Conservation (phyloP, 1,140 invertebrate species). For the Mya arenaria region DNA sequence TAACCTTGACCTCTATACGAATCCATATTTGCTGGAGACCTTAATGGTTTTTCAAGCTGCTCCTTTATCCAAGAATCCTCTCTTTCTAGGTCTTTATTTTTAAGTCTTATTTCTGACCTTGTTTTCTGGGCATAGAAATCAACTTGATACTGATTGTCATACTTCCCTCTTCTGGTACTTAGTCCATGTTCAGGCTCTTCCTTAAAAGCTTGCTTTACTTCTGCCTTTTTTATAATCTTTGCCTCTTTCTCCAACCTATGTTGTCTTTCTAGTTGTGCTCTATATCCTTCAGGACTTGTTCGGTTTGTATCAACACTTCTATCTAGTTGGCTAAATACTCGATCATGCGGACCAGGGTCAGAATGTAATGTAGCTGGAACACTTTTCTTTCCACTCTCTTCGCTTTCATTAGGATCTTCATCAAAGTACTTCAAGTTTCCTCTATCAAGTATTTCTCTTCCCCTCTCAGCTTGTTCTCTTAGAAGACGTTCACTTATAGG, state of each 20-base stretch:
- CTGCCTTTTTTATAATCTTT: slow-evolving; percentile 18
- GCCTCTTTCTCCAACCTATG: slow-evolving; percentile 21
- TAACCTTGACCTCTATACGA: slow-evolving; percentile 11
- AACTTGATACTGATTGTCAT: slow-evolving; percentile 42
- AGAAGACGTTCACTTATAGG: slow-evolving; percentile 44
- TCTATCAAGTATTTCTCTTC: slow-evolving; percentile 11
- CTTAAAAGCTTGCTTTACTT: neutral
- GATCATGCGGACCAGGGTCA: slow-evolving; percentile 15
- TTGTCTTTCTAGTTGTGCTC: slow-evolving; percentile 20
- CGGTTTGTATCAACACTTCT: neutral
- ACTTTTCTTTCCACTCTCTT: slow-evolving; percentile 27
- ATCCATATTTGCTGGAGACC: slow-evolving; percentile 26
- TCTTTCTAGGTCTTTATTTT: slow-evolving; percentile 24
- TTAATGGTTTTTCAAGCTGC: slow-evolving; percentile 24
- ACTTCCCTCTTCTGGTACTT: neutral
- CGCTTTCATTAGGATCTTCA: neutral
- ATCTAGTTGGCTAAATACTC: neutral
- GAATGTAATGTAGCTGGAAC: slow-evolving; percentile 12
- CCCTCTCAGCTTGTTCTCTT: slow-evolving; percentile 23
- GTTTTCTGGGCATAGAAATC: slow-evolving; percentile 46
- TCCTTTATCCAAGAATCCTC: slow-evolving; percentile 49
- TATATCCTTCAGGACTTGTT: slow-evolving; percentile 22
- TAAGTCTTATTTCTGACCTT: slow-evolving; percentile 29
- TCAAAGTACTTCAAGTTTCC: slow-evolving; percentile 36
- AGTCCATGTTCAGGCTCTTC: neutral